Percentiles rank a stretch among this genome's conserved stretches.
Evolutionary conservation across 2,797 vertebrate species (phyloP).

Genomic region (Rhadinocentrus ornatus): DNA sequence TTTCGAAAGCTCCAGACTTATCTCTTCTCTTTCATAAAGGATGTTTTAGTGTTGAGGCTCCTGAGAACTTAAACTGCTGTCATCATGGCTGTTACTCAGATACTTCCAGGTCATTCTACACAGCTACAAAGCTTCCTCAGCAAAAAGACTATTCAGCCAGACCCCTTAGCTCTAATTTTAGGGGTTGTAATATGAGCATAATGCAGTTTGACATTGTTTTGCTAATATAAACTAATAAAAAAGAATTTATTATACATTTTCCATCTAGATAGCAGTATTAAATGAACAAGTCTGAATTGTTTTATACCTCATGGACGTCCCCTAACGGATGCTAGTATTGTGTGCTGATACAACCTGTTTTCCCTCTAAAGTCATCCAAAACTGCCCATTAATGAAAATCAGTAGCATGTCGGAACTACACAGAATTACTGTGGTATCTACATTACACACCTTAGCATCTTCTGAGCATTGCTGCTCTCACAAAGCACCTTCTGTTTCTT

Average conservation of each 20-base stretch:
- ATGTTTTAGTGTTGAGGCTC: no score
- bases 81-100: not conserved
- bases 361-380: not conserved
- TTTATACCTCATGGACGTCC: not conserved
- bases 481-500: slow-evolving; percentile 23
- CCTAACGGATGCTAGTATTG: not conserved
- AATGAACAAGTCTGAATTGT: not conserved
- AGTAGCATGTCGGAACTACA: no score
- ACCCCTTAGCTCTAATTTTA: not conserved
- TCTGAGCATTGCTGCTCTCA: slow-evolving; percentile 40
- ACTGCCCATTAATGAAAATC: not conserved
- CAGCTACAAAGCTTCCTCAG: not conserved
- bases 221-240: not conserved
- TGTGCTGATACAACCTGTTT: not conserved
- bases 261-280: no score
- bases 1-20: not conserved
- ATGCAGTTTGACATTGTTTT: not conserved
- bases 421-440: no score
- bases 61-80: no score
- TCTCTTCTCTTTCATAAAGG: no score
- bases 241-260: not conserved
- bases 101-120: not conserved
- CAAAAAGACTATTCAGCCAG: not conserved
- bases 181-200: not conserved
- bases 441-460: no score